Percentiles rank a stretch among this genome's conserved stretches.
Conservation (phyloP, 2,113 vertebrate species). For the Bufo bufo region DNA sequence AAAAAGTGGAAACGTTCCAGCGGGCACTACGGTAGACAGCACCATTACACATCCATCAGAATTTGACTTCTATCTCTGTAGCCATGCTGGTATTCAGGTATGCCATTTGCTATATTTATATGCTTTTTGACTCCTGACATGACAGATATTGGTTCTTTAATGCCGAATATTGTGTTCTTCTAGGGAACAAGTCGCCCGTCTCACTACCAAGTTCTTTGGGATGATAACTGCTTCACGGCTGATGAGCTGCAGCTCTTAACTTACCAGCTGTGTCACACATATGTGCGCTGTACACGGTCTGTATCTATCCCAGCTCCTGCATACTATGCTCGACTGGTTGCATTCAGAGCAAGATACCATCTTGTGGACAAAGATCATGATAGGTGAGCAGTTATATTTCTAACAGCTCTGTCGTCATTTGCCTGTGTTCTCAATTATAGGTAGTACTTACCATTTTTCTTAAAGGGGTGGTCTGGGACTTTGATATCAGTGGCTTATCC, state of each 20-base stretch:
- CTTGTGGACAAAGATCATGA: conserved; percentile 99
- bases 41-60: conserved; percentile 98
- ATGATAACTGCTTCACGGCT: conserved; percentile 97
- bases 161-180: not conserved
- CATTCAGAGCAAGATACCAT: conserved; percentile 95
- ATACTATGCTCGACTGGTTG: conserved; percentile 95
- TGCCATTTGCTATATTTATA: not conserved
- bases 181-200: conserved; percentile 98
- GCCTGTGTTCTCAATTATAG: too few species aligned
- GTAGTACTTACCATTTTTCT: too few species aligned
- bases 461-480: too few species aligned
- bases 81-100: conserved; percentile 99
- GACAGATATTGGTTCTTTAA: too few species aligned
- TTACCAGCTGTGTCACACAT: conserved; percentile 98
- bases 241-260: conserved; percentile 96
- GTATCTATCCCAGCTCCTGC: conserved; percentile 97
- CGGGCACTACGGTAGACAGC: conserved; percentile 98
- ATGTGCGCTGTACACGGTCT: conserved; percentile 93
- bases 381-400: conserved; percentile 76
- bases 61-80: conserved; percentile 99
- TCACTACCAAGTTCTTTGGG: conserved; percentile 98
- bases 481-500: too few species aligned
- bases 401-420: not conserved
- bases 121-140: not conserved
- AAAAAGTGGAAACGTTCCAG: conserved; percentile 97